phyloP scores from a whole-genome alignment of 2,797 vertebrate genomes.

The Cirrhinus molitorella region DNA sequence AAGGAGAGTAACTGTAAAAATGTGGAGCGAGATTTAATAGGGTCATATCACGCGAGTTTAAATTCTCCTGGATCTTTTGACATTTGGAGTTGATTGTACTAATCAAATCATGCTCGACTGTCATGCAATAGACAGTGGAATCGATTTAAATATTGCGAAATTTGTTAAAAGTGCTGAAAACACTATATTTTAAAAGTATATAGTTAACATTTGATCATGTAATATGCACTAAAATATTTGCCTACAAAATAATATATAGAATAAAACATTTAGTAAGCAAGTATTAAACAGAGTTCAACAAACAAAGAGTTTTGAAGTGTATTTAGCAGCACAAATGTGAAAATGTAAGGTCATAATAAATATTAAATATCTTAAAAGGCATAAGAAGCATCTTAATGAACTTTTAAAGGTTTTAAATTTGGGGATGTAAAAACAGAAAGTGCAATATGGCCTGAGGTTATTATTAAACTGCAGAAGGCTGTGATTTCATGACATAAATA shows the following conservation, averaged over 20 bases:
- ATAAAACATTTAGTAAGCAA: background rate
- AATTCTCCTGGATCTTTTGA: background rate
- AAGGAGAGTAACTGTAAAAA: background rate
- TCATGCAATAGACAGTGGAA: background rate
- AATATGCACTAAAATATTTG: background rate
- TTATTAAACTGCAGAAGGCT: background rate
- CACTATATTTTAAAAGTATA: background rate
- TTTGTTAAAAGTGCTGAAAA: background rate
- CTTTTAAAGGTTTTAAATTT: background rate
- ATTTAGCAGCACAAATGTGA: background rate
- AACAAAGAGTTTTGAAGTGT: background rate
- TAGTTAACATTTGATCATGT: background rate
- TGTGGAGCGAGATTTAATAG: background rate
- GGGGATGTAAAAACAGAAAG: background rate
- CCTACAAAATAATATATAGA: background rate
- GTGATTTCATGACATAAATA: background rate
- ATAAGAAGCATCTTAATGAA: background rate
- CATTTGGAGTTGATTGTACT: background rate
- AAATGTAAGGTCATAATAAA: background rate
- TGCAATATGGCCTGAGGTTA: background rate
- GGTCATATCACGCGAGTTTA: background rate
- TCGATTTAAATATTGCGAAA: background rate
- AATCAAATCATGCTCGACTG: background rate
- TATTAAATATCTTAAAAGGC: background rate
- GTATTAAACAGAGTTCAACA: background rate